Conservation (phyloP, 2,113 vertebrate genomes). For the Ophthalmolycus amberensis region DNA sequence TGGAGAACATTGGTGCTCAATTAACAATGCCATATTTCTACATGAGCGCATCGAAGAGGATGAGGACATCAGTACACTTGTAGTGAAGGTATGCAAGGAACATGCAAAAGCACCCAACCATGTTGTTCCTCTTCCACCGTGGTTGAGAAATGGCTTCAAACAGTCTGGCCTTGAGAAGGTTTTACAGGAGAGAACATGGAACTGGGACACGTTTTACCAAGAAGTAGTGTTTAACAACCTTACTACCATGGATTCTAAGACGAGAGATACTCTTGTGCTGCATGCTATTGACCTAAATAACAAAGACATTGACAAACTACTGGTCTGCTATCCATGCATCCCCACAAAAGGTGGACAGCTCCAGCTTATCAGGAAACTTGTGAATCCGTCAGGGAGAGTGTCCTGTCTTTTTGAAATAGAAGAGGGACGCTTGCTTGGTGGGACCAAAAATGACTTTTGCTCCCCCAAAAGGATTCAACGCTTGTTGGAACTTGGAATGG, state of each 20-base stretch:
- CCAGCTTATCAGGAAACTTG: constrained; percentile 81
- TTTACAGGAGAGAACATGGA: constrained; percentile 77
- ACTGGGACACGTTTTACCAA: constrained; percentile 83
- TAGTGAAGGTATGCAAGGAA: constrained; percentile 75
- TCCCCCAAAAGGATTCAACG: constrained; percentile 76
- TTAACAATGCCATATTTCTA: constrained; percentile 81
- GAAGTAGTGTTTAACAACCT: constrained; percentile 85
- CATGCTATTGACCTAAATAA: constrained; percentile 83
- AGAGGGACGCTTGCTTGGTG: constrained; percentile 81
- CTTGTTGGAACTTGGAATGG: constrained; percentile 85
- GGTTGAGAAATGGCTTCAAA: constrained; percentile 79
- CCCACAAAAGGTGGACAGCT: constrained; percentile 78
- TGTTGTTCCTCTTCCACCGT: constrained; percentile 82
- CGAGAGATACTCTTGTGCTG: constrained; percentile 81
- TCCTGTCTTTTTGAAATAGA: constrained; percentile 82
- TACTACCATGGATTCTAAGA: constrained; percentile 66
- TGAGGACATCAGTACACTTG: constrained; percentile 71
- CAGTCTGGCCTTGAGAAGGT: constrained; percentile 62
- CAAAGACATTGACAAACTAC: constrained; percentile 72
- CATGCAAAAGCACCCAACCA: constrained; percentile 62
- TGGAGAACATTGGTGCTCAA: constrained; percentile 83
- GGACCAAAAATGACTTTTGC: constrained; percentile 75
- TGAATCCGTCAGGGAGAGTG: constrained; percentile 81
- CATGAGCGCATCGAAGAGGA: constrained; percentile 75
- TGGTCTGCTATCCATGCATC: constrained; percentile 82